Percentiles rank a stretch among this genome's conserved stretches.
phyloP scores from a whole-genome alignment of 2,113 vertebrate genomes.

The Cinclus cinclus region DNA sequence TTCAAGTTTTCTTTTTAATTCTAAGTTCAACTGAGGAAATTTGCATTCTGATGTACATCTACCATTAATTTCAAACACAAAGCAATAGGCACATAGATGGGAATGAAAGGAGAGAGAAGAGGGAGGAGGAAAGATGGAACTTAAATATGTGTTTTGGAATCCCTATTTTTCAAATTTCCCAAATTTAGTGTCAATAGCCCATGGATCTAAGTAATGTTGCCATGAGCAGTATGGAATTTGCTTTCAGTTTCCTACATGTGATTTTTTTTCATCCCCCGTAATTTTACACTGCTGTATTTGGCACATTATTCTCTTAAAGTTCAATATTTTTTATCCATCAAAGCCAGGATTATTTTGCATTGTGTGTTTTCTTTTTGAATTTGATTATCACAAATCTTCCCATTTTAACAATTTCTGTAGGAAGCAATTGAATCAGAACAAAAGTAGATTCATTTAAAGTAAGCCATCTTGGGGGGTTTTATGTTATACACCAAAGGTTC shows the following conservation, averaged over 20 bases:
- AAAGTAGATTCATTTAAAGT: not conserved
- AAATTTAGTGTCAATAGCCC: not conserved
- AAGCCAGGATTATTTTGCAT: not conserved
- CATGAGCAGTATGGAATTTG: not conserved
- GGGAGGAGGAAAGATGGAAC: not conserved
- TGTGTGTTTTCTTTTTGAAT: not conserved
- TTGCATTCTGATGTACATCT: not conserved
- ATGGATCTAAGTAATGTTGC: not conserved
- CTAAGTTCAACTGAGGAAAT: constrained; percentile 8
- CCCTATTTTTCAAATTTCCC: not conserved
- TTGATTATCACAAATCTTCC: not conserved
- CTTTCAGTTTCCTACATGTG: not conserved
- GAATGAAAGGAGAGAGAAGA: not conserved
- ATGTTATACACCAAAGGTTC: not conserved
- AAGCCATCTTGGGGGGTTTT: not conserved
- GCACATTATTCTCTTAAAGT: not conserved
- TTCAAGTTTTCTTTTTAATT: constrained; percentile 48
- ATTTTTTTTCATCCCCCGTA: accelerated
- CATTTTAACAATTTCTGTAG: not conserved
- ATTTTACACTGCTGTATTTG: not conserved
- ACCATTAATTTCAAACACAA: not conserved
- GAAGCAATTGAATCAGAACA: not conserved
- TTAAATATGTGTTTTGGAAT: not conserved
- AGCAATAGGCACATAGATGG: not conserved
- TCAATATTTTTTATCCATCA: not conserved